Conservation (phyloP, 1,140 invertebrate genomes). For the Chlorops oryzae region DNA sequence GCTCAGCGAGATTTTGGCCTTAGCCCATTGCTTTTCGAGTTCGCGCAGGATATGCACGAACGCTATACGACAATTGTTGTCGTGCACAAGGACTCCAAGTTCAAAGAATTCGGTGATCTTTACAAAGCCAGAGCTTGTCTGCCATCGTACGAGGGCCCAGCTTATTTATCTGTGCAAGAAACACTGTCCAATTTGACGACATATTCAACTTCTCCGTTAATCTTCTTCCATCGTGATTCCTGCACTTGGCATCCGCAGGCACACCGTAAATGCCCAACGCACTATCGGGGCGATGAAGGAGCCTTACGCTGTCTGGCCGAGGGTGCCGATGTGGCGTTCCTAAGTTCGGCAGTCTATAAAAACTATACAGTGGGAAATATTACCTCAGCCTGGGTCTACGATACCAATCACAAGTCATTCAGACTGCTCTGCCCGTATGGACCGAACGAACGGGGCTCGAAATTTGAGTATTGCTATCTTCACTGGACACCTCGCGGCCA, state of each 20-base stretch:
- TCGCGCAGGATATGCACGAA: slow-evolving; percentile 54
- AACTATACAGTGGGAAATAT: slow-evolving; percentile 54
- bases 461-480: slow-evolving; percentile 57
- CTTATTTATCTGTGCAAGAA: slow-evolving; percentile 58
- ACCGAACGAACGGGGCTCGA: slow-evolving; percentile 36
- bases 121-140: slow-evolving; percentile 65
- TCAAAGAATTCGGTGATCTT: slow-evolving; percentile 57
- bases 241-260: slow-evolving; percentile 53
- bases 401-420: slow-evolving; percentile 26
- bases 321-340: slow-evolving; percentile 78
- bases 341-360: slow-evolving; percentile 64
- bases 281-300: slow-evolving; percentile 53
- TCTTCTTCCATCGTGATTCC: slow-evolving; percentile 58
- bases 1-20: slow-evolving; percentile 56
- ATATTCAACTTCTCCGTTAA: slow-evolving; percentile 34
- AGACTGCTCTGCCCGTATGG: slow-evolving; percentile 52
- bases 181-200: slow-evolving; percentile 52
- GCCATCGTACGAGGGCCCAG: slow-evolving; percentile 59
- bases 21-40: slow-evolving; percentile 62
- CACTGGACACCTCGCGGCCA: slow-evolving; percentile 63
- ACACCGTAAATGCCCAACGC: slow-evolving; percentile 28
- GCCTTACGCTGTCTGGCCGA: slow-evolving; percentile 75
- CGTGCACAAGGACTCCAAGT: slow-evolving; percentile 56
- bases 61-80: slow-evolving; percentile 64
- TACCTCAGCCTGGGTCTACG: slow-evolving; percentile 26